A percentile compares a stretch with the other conserved stretches of the same genome.
Conservation (phyloP, 2,888 invertebrate species). For the Himalopsyche anomala region DNA sequence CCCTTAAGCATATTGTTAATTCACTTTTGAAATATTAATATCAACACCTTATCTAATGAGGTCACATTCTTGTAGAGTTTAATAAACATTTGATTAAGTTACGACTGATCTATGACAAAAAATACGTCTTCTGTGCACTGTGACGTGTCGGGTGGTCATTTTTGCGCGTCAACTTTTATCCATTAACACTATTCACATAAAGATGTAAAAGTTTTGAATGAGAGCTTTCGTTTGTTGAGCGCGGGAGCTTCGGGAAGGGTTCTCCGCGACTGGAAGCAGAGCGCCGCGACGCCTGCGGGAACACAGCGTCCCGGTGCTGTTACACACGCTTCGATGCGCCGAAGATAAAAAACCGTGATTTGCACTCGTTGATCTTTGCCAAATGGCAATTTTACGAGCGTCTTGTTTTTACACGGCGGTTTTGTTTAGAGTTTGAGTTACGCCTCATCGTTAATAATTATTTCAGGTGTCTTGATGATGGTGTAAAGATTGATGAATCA, state of each 20-base stretch:
- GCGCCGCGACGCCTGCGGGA: not conserved
- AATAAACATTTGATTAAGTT: no score
- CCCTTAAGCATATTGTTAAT: no score
- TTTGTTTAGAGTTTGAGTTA: conserved; percentile 18
- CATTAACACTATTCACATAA: no score
- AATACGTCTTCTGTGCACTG: no score
- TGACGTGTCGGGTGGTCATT: no score
- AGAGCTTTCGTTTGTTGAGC: conserved; percentile 22
- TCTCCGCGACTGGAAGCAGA: conserved; percentile 46
- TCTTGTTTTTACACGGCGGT: conserved; percentile 22
- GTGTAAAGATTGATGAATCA: conserved; percentile 3
- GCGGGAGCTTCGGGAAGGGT: conserved; percentile 44
- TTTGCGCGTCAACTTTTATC: no score
- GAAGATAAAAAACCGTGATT: conserved; percentile 29
- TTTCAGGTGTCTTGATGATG: not conserved
- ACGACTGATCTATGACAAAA: no score
- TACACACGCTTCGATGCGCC: conserved; percentile 42
- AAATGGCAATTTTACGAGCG: conserved; percentile 21
- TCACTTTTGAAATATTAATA: no score
- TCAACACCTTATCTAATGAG: no score
- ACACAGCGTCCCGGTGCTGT: conserved; percentile 23
- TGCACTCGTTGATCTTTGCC: conserved; percentile 31
- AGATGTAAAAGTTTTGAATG: not conserved
- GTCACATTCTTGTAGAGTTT: no score
- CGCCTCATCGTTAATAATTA: conserved; percentile 28